phyloP scores from a whole-genome alignment of 1,140 invertebrate genomes.

The Drosophila oshimai region DNA sequence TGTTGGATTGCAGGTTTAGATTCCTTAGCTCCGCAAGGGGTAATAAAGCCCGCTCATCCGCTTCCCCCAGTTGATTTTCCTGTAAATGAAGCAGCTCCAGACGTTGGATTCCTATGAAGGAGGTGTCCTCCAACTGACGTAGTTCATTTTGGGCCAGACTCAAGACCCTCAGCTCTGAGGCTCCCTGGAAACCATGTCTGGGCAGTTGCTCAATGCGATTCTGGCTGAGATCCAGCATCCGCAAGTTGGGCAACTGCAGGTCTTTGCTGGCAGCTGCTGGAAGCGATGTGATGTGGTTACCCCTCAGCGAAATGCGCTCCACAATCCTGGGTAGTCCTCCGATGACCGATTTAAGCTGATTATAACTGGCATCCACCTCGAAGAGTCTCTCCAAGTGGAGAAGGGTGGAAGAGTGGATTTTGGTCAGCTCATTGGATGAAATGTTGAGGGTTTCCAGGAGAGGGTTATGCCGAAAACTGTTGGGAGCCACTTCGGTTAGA shows the following conservation, averaged over 20 bases:
- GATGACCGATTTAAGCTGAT: constrained; percentile 88
- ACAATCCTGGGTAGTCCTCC: constrained; percentile 89
- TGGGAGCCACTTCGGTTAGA: constrained; percentile 87
- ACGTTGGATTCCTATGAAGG: constrained; percentile 88
- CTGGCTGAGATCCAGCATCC: constrained; percentile 89
- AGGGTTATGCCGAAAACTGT: constrained; percentile 88
- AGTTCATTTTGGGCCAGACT: constrained; percentile 91
- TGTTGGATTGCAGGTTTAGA: constrained; percentile 90
- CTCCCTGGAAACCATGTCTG: constrained; percentile 86
- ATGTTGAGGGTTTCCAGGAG: constrained; percentile 91
- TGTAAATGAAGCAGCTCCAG: constrained; percentile 90
- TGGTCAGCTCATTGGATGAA: constrained; percentile 88
- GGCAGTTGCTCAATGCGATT: constrained; percentile 90
- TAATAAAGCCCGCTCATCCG: constrained; percentile 87
- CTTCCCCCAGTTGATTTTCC: constrained; percentile 88
- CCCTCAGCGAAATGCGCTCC: constrained; percentile 89
- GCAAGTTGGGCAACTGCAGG: constrained; percentile 87
- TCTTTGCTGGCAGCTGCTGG: constrained; percentile 86
- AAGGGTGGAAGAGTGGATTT: constrained; percentile 89
- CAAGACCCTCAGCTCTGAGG: constrained; percentile 88
- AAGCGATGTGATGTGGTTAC: constrained; percentile 88
- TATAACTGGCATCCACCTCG: constrained; percentile 90
- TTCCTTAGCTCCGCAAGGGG: constrained; percentile 86
- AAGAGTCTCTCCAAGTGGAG: constrained; percentile 88
- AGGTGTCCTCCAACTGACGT: constrained; percentile 87